Conservation (phyloP, 92 coral and sea anemone genomes). For the Phenganax stokvisi region DNA sequence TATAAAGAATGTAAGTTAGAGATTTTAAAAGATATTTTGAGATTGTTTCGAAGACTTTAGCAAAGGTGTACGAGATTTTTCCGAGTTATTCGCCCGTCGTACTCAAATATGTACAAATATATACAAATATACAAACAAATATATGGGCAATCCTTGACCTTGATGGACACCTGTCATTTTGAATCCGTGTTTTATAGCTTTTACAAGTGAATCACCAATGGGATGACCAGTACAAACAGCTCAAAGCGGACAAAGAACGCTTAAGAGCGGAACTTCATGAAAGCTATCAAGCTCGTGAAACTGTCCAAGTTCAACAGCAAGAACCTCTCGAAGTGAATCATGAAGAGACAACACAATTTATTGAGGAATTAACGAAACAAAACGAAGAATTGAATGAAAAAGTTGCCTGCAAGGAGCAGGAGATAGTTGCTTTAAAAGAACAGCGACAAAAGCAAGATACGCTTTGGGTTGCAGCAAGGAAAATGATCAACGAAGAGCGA, state of each 20-base stretch:
- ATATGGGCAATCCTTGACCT: no score
- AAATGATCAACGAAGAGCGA: constrained; percentile 26
- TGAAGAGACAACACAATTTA: background rate
- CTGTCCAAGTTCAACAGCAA: background rate
- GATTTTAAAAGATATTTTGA: no score
- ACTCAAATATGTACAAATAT: no score
- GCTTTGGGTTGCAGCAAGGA: constrained; percentile 21
- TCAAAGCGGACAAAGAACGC: constrained; percentile 23
- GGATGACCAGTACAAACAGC: constrained; percentile 31
- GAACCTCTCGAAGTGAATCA: background rate
- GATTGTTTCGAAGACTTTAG: no score
- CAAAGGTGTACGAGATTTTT: no score
- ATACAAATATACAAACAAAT: no score
- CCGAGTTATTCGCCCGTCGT: no score
- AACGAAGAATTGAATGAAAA: constrained; percentile 60
- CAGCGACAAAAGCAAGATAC: constrained; percentile 46
- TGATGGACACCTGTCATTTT: no score
- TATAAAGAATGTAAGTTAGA: no score
- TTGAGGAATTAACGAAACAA: constrained; percentile 46
- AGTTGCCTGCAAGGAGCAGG: background rate
- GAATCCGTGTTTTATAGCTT: background rate
- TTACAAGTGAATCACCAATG: constrained; percentile 30
- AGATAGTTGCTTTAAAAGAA: constrained; percentile 61
- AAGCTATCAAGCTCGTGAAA: background rate
- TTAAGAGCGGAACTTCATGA: background rate